phyloP scores from a whole-genome alignment of 2,113 vertebrate genomes.

The Ophiodon elongatus region DNA sequence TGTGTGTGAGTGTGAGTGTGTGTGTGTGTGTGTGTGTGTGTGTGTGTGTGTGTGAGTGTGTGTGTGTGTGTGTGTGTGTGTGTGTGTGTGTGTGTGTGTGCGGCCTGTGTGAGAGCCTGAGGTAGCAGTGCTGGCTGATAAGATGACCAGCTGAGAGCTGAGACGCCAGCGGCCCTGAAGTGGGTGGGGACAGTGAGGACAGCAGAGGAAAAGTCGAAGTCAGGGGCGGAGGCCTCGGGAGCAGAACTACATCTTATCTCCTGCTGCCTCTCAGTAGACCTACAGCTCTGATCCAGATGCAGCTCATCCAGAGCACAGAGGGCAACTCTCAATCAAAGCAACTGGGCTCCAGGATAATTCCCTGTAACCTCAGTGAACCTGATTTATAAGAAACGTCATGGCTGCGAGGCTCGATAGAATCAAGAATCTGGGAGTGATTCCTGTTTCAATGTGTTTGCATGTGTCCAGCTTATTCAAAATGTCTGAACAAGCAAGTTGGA shows the following conservation, averaged over 20 bases:
- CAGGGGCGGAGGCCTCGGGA: constrained; percentile 46
- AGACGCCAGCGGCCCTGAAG: constrained; percentile 32
- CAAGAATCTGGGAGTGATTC: neutral
- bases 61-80: constrained; percentile 10
- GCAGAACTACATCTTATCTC: constrained; percentile 56
- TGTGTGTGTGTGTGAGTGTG: neutral
- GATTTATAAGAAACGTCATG: constrained; percentile 20
- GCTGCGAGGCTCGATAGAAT: neutral
- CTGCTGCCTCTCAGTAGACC: constrained; percentile 45
- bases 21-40: constrained; percentile 8
- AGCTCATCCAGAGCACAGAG: constrained; percentile 44
- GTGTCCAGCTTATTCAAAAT: neutral
- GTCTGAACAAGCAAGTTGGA: constrained; percentile 4
- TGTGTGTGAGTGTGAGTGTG: no score
- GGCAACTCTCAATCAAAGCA: constrained; percentile 57
- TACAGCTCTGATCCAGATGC: constrained; percentile 40
- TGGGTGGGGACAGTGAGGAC: constrained; percentile 30
- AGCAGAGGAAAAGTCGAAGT: constrained; percentile 48
- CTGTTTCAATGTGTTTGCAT: neutral
- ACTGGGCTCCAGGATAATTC: constrained; percentile 23
- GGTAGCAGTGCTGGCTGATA: constrained; percentile 40
- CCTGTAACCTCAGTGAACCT: constrained; percentile 31
- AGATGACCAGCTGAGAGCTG: constrained; percentile 39
- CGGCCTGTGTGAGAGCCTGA: constrained; percentile 2
- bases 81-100: neutral